Evolutionary conservation across 2,797 vertebrate species (phyloP).

Genomic region (Zalophus californianus): DNA sequence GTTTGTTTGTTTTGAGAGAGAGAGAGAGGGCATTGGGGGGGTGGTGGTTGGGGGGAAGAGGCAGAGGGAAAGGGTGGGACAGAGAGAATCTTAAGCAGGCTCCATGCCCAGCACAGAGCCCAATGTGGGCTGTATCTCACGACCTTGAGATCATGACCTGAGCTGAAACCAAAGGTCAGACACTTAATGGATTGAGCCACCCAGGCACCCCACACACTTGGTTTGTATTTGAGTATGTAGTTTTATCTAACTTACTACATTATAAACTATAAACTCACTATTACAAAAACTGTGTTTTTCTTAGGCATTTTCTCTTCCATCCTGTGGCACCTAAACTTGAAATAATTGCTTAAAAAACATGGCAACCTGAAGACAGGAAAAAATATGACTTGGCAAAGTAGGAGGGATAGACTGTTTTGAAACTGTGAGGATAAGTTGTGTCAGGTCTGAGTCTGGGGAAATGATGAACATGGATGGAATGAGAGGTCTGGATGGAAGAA

Average conservation of each 20-base stretch:
- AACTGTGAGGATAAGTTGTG: neutral
- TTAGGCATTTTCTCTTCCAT: neutral
- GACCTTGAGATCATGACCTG: neutral
- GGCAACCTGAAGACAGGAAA: constrained; percentile 25
- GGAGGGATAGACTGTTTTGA: neutral
- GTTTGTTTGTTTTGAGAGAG: neutral
- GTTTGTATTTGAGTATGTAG: neutral
- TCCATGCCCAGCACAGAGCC: neutral
- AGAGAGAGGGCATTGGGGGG: neutral
- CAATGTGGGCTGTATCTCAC: neutral
- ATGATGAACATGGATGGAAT: neutral
- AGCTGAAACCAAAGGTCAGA: neutral
- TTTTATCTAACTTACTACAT: constrained; percentile 11
- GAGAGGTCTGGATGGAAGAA: neutral
- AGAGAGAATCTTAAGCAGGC: neutral
- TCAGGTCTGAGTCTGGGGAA: constrained; percentile 45
- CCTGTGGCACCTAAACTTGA: neutral
- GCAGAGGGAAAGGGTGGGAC: neutral
- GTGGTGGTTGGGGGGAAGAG: neutral
- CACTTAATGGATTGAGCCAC: neutral
- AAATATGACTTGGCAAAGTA: constrained; percentile 12
- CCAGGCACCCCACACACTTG: neutral
- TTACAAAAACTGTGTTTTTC: neutral
- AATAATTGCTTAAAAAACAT: constrained; percentile 38
- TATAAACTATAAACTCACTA: neutral